These are phyloP conservation scores for Linepithema humile DNA, from an alignment of 1,140 invertebrate genomes.

Conservation along the genomic window DNA sequence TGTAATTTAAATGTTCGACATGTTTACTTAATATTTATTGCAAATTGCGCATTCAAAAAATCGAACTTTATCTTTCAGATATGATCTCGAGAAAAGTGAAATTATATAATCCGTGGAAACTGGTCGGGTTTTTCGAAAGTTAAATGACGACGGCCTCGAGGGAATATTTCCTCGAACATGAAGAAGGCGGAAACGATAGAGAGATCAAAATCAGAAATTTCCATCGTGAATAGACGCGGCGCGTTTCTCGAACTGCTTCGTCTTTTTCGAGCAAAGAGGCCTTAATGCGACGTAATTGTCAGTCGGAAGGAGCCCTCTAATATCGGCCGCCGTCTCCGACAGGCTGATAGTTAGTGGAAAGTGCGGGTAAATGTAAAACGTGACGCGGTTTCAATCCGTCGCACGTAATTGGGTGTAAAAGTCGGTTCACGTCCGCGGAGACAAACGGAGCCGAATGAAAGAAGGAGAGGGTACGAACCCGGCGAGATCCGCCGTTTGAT, in stretches of 20 bases:
- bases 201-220: constrained; percentile 21
- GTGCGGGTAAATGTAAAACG: constrained; percentile 74
- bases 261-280: constrained; percentile 29
- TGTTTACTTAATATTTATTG: not conserved
- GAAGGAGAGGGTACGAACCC: constrained; percentile 13
- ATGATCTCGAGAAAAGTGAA: not conserved
- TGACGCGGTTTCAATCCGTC: constrained; percentile 70
- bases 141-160: not conserved
- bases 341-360: constrained; percentile 72
- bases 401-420: constrained; percentile 70
- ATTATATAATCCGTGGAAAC: not conserved
- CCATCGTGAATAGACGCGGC: not conserved
- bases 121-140: not conserved
- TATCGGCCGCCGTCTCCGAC: constrained; percentile 22
- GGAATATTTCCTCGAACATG: not conserved
- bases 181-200: not conserved
- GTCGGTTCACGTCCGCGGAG: constrained; percentile 28
- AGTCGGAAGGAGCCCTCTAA: constrained; percentile 48
- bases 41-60: too few relatives aligned
- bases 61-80: not conserved
- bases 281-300: constrained; percentile 58
- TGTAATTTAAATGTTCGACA: not conserved
- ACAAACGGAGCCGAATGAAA: constrained; percentile 53
- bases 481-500: constrained; percentile 21
- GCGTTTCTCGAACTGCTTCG: not conserved